A percentile compares a stretch with the other conserved stretches of the same genome.
phyloP scores from a whole-genome alignment of 2,888 invertebrate species.

The Drosophila vallismaia region DNA sequence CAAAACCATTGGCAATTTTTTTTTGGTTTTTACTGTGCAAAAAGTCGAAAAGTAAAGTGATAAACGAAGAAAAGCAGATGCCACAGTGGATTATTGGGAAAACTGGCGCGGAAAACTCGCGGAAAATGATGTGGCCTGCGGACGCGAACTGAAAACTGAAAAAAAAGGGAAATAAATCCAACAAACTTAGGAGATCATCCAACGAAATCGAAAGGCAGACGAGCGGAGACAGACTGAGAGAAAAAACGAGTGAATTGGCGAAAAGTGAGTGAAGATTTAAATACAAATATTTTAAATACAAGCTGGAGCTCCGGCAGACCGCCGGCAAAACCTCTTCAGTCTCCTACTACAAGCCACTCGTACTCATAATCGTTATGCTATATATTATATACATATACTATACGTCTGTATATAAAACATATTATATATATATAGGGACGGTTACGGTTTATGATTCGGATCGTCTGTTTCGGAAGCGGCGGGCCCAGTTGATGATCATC shows the following conservation, averaged over 20 bases:
- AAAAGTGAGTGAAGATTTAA: slow-evolving; percentile 70
- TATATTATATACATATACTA: slow-evolving; percentile 14
- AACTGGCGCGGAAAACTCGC: slow-evolving; percentile 1
- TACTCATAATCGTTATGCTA: slow-evolving; percentile 19
- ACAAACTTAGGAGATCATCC: slow-evolving; percentile 12
- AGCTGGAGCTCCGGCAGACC: slow-evolving; percentile 1
- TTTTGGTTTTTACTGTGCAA: slow-evolving; percentile 24
- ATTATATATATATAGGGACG: slow-evolving; percentile 28
- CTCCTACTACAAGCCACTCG: slow-evolving; percentile 12
- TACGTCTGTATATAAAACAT: slow-evolving; percentile 5
- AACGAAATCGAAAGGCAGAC: slow-evolving; percentile 13
- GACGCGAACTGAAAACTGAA: slow-evolving; percentile 51
- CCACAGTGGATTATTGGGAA: slow-evolving; percentile 1
- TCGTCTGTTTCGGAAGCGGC: slow-evolving; percentile 58
- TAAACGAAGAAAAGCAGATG: slow-evolving; percentile 18
- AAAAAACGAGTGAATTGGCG: slow-evolving; percentile 40
- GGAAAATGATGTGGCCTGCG: slow-evolving; percentile 23
- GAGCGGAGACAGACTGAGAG: slow-evolving; percentile 18
- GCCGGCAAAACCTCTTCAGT: slow-evolving; percentile 4
- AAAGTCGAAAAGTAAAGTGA: slow-evolving; percentile 10
- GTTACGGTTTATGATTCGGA: slow-evolving; percentile 53
- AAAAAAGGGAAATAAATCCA: slow-evolving; percentile 5
- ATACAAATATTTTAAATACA: slow-evolving; percentile 19
- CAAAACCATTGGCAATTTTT: slow-evolving; percentile 10
- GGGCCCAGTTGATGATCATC: slow-evolving; percentile 9